Percentiles rank a stretch among this genome's conserved stretches.
Conservation (phyloP, 2,113 vertebrate species). For the Oceanites oceanicus region DNA sequence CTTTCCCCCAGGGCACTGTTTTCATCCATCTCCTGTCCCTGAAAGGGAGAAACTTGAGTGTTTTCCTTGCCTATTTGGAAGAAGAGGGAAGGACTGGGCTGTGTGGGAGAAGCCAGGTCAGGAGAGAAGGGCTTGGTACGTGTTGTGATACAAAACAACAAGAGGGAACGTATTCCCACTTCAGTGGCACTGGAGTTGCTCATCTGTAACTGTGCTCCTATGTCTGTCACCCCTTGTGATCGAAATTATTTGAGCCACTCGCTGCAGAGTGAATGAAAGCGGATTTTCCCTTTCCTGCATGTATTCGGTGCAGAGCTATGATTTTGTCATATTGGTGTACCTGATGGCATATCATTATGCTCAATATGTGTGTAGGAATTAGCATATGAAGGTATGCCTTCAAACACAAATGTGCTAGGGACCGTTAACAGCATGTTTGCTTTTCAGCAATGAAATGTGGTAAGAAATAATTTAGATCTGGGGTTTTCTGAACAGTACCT, state of each 20-base stretch:
- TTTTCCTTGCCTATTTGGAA: neutral
- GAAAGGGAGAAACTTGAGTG: neutral
- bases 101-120: neutral
- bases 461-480: neutral
- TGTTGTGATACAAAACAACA: neutral
- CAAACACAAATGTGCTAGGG: neutral
- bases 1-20: neutral
- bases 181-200: neutral
- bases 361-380: rapidly evolving
- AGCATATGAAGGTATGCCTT: neutral
- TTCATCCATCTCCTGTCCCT: neutral
- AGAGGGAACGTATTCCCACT: neutral
- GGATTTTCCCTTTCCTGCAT: neutral
- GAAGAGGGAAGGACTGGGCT: neutral
- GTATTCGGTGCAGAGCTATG: neutral
- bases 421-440: neutral
- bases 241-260: neutral
- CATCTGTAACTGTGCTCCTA: neutral
- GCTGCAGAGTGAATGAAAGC: neutral
- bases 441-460: neutral
- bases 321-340: neutral
- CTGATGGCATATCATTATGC: neutral
- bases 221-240: neutral
- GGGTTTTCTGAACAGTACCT: neutral
- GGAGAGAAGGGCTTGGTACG: neutral